Evolutionary conservation across 2,797 vertebrate genomes (phyloP).

Genomic region (Chaenodraco wilsoni): DNA sequence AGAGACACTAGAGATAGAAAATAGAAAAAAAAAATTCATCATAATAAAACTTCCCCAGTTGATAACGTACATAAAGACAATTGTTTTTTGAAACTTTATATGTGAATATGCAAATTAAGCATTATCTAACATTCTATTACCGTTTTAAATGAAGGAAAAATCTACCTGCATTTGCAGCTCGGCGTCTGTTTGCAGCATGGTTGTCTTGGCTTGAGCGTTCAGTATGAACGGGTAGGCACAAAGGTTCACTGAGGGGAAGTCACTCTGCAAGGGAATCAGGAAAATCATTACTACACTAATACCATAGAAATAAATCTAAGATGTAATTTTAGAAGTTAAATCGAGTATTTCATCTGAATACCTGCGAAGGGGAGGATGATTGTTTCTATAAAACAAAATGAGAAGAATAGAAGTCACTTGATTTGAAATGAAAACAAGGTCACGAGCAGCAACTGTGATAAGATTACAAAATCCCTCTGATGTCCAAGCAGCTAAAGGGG

Average conservation of each 20-base stretch:
- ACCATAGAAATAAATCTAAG: not conserved
- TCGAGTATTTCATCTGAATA: slow-evolving; percentile 64
- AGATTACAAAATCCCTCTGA: not conserved
- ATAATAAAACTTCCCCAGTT: too few species aligned
- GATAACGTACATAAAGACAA: too few species aligned
- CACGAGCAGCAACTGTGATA: not conserved
- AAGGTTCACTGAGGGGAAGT: slow-evolving; percentile 87
- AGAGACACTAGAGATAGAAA: too few species aligned
- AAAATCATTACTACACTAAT: slow-evolving; percentile 13
- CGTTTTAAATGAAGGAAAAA: too few species aligned
- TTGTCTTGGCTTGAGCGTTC: slow-evolving; percentile 97
- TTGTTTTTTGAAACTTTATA: too few species aligned
- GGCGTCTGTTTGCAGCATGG: slow-evolving; percentile 97
- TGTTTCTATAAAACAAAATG: slow-evolving; percentile 86
- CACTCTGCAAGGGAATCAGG: slow-evolving; percentile 80
- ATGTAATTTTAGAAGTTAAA: not conserved
- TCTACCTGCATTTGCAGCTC: slow-evolving; percentile 98
- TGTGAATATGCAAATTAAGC: too few species aligned
- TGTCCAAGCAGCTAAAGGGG: not conserved
- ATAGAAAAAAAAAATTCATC: too few species aligned
- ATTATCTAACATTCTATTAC: too few species aligned
- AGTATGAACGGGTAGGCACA: slow-evolving; percentile 98
- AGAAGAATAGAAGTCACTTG: slow-evolving; percentile 15
- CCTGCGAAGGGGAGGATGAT: slow-evolving; percentile 92
- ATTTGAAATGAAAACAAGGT: not conserved